Base-by-base conservation (phyloP, 2,888 invertebrate species). In the Ennomos erosarius region DNA sequence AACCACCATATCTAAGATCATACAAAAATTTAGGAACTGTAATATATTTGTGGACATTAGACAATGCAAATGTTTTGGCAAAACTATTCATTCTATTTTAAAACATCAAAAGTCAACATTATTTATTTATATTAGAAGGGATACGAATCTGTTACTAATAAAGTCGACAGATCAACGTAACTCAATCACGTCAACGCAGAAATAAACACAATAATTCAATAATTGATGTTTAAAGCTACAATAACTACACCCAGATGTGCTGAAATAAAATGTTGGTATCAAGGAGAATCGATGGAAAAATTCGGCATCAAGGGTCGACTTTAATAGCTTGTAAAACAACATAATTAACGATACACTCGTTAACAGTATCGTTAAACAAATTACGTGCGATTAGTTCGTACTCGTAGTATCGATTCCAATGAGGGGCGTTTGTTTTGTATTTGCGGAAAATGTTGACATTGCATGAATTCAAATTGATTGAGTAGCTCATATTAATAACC, bases 191-290 rank as follows among this genome's bases (percentile, higher is more conserved):
- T 52, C 39, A 35, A 42, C 10, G 46, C 34, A 51, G 50, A 52
- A 26, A 62, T 59, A 60, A 62, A 67, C 55, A 62, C 47, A 57
- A 55, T 55, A 55, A 47, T 36, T 38, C 13, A 43, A 38, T 11
- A 13, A 39, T 44, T 9, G 36, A 47, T 13, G 54, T 46, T 56
- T 49, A 55, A 60, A 64, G 44, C 50, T 47, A 33, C 40, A 60
- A 39, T 40, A 64, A 58, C 58, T 51, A 51, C 56, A 56, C 43
- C 47, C 65, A 65, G 64, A 64, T 64, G 69, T 55, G 62, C 35
- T 51, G 35, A 55, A 58, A 54, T 33, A 53, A 57, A 55, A 49
- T 40, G 48, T 51, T 47, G 33, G 63, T 63, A 46, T 54, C 49
- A 46, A 38, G 46, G 48, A 26, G 49, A 50, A n/a, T 5, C 50